Conservation (phyloP, 2,113 vertebrate genomes). For the Fregetta grallaria region DNA sequence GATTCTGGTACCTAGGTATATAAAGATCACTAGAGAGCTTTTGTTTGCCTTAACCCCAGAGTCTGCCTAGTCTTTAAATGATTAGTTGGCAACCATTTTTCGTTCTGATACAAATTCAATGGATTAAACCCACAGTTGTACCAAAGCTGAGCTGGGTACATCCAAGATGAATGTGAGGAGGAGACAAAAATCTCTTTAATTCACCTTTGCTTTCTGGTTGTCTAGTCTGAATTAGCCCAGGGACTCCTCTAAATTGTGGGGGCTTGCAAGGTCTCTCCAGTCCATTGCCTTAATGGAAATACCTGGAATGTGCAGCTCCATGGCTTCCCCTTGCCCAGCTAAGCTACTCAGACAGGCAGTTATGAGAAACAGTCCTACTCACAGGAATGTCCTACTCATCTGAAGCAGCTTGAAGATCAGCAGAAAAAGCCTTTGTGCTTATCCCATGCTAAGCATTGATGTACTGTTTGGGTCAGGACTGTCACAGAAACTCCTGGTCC, state of each 20-base stretch:
- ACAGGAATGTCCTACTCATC: background rate
- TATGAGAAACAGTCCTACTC: background rate
- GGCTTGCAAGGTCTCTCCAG: background rate
- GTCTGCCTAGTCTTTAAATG: conserved; percentile 1
- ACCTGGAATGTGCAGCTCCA: background rate
- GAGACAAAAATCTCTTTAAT: conserved; percentile 17
- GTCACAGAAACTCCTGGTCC: background rate
- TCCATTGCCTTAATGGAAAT: background rate
- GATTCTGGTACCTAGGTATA: conserved; percentile 20
- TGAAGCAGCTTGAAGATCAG: background rate
- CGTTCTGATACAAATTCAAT: conserved; percentile 27
- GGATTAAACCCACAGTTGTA: background rate
- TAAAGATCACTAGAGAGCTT: conserved; percentile 52
- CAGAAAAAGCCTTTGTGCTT: background rate
- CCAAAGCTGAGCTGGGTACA: background rate
- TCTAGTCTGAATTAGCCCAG: background rate
- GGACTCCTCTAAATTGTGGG: background rate
- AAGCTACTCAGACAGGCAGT: background rate
- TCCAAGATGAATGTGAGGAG: background rate
- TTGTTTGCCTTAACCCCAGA: conserved; percentile 20
- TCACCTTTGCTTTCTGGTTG: background rate
- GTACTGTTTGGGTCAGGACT: background rate
- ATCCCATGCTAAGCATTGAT: background rate
- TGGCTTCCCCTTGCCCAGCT: background rate
- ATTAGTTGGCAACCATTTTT: conserved; percentile 16